Base-by-base conservation (phyloP, 2,113 vertebrate species). In the Tretioscincus oriximinensis region DNA sequence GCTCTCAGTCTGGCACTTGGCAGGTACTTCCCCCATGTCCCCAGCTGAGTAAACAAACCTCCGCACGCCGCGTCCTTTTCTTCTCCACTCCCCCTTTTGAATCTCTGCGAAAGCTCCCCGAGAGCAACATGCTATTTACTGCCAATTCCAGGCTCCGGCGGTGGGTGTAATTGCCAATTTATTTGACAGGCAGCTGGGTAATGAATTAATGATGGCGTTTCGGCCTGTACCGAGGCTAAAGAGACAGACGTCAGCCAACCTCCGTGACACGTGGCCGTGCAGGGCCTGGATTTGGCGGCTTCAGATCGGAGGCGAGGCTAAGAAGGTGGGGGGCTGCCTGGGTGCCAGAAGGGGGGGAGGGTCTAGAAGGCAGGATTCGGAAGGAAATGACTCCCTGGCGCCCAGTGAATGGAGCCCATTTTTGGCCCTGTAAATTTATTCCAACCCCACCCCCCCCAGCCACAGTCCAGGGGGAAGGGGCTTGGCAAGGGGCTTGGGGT, bases 121-220 rank as follows among this genome's bases (percentile, higher is more conserved):
- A 95, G 91, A 93, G 94, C 96, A 97, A 96, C 96, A 93, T 96
- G 96, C 96, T 98, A 97, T 99, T 98, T 98, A 98, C 96, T 95
- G 96, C n/a, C 96, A 70, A 98, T 69, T 97, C 96, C 95, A 94
- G 95, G 96, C 95, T 97, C 95, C 92, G 88, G 91, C 90, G 9
- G 91, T 93, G 92, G 93, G 95, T 65, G 93, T 99, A 99, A 99
- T 99, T 99, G 98, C 94, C 97, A 99, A 99, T 99, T 99, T 99
- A 99, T 99, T 98, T 99, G 98, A 99, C 98, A 98, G 98, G 97
- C 98, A 99, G 97, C 96, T 95, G 97, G 96, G 96, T 98, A 99
- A 99, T 98, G 98, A 98, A 97, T 97, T 99, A 99, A 99, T 98
- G 98, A 98, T 98, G 97, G 97, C 97, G 97, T 98, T 98, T 98